Percentiles rank a stretch among this genome's conserved stretches.
phyloP scores from a whole-genome alignment of 2,888 invertebrate genomes.

The Steinernema carpocapsae region DNA sequence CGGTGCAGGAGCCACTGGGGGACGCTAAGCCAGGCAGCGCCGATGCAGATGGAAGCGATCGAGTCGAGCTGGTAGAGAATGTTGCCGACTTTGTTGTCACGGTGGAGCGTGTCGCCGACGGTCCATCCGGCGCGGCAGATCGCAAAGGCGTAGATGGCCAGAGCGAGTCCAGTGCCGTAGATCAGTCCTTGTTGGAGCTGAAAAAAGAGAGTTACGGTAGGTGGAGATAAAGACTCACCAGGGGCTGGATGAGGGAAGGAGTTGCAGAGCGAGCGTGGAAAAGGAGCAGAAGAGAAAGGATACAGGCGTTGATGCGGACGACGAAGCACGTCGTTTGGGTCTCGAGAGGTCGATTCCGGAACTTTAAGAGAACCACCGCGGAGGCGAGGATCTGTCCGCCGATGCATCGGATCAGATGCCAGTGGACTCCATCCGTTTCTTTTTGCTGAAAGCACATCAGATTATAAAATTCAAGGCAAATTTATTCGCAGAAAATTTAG shows the following conservation, averaged over 20 bases:
- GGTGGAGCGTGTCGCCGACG: conserved; percentile 48
- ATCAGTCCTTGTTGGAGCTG: conserved; percentile 51
- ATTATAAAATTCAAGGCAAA: not conserved
- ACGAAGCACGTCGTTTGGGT: conserved; percentile 45
- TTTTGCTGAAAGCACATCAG: conserved; percentile 48
- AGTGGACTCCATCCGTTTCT: conserved; percentile 67
- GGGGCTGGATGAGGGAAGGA: conserved; percentile 45
- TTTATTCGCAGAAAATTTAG: too few species aligned
- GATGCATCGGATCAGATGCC: conserved; percentile 67
- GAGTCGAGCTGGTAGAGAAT: conserved; percentile 65
- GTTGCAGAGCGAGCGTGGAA: conserved; percentile 57
- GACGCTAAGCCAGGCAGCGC: conserved; percentile 62
- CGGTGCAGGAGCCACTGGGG: conserved; percentile 66
- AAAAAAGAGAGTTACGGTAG: not conserved
- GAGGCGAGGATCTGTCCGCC: conserved; percentile 65
- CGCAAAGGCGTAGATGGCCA: conserved; percentile 47
- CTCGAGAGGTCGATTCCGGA: conserved; percentile 44
- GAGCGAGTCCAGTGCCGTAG: conserved; percentile 46
- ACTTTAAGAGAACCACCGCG: conserved; percentile 48
- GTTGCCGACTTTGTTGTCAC: conserved; percentile 55
- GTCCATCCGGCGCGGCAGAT: conserved; percentile 56
- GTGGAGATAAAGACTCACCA: conserved; percentile 38
- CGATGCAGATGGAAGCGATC: conserved; percentile 65
- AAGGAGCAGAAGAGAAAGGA: conserved; percentile 55
- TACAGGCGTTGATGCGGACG: conserved; percentile 50